phyloP scores from a whole-genome alignment of 2,888 invertebrate species.

The Heliconius cydno region DNA sequence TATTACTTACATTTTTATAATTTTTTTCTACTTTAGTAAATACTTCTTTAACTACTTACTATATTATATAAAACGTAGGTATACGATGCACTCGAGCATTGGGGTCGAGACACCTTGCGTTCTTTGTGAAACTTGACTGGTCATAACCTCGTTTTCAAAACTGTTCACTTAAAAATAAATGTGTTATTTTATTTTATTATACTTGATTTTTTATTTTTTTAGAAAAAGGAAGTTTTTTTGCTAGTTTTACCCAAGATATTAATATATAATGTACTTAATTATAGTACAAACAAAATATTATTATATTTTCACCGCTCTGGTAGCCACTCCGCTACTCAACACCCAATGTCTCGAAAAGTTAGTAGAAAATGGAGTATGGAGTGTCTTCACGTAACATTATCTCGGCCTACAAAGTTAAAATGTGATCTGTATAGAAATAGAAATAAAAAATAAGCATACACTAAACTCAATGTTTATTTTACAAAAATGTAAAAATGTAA shows the following conservation, averaged over 20 bases:
- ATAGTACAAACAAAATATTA: background rate
- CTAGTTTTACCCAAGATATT: background rate
- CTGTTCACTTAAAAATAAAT: slow-evolving; percentile 20
- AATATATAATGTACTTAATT: background rate
- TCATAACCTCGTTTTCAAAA: slow-evolving; percentile 28
- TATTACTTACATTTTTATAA: background rate
- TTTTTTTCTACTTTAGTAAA: background rate
- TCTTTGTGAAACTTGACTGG: slow-evolving; percentile 31
- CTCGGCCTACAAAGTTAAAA: background rate
- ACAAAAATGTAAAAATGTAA: background rate
- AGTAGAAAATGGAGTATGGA: too few relatives aligned
- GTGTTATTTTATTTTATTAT: slow-evolving; percentile 9
- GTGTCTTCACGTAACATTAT: too few relatives aligned
- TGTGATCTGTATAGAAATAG: background rate
- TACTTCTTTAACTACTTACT: background rate
- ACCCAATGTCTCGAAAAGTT: too few relatives aligned
- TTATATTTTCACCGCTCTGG: background rate
- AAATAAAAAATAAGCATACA: background rate
- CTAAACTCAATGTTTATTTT: background rate
- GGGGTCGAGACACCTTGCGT: slow-evolving; percentile 35
- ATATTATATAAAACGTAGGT: background rate
- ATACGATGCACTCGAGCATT: slow-evolving; percentile 24
- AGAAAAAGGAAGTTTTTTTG: background rate
- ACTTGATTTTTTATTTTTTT: background rate
- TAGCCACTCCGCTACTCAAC: background rate